Conservation (phyloP, 2,888 invertebrate species). For the Zhuqinia jingwanae region DNA sequence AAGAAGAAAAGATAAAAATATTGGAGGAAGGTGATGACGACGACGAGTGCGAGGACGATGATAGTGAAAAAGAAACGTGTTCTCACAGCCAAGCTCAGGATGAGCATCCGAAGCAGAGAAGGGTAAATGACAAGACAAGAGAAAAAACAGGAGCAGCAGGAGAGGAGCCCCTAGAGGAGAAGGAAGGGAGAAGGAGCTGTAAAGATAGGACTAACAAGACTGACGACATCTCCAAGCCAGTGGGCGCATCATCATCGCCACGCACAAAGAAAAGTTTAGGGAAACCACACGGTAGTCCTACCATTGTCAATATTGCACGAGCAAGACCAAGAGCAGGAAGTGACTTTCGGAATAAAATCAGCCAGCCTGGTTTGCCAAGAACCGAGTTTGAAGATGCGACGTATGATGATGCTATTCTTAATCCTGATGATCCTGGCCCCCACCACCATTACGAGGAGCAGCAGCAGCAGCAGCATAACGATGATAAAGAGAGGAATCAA, state of each 20-base stretch:
- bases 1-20: slow-evolving; percentile 60
- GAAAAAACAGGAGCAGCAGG: neutral
- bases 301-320: slow-evolving; percentile 59
- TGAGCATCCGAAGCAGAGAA: neutral
- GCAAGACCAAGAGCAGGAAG: slow-evolving; percentile 67
- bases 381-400: slow-evolving; percentile 33
- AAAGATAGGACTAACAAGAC: slow-evolving; percentile 51
- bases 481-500: slow-evolving; percentile 58
- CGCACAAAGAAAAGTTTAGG: slow-evolving; percentile 47
- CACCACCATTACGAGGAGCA: slow-evolving; percentile 5
- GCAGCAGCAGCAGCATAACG: slow-evolving; percentile 9
- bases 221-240: slow-evolving; percentile 71
- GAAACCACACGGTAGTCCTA: slow-evolving; percentile 57
- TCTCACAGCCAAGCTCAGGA: slow-evolving; percentile 3
- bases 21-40: slow-evolving; percentile 1
- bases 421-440: slow-evolving; percentile 42
- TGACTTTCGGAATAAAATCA: slow-evolving; percentile 63
- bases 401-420: slow-evolving; percentile 62
- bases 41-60: slow-evolving; percentile 10
- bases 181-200: slow-evolving; percentile 37
- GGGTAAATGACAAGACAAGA: slow-evolving; percentile 20
- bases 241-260: slow-evolving; percentile 58
- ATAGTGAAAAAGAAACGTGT: slow-evolving; percentile 26
- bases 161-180: slow-evolving; percentile 26
- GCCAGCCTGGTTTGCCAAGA: slow-evolving; percentile 58